These are phyloP conservation scores for Luperina testacea DNA, from an alignment of 2,888 invertebrate species.

Conservation along the genomic window DNA sequence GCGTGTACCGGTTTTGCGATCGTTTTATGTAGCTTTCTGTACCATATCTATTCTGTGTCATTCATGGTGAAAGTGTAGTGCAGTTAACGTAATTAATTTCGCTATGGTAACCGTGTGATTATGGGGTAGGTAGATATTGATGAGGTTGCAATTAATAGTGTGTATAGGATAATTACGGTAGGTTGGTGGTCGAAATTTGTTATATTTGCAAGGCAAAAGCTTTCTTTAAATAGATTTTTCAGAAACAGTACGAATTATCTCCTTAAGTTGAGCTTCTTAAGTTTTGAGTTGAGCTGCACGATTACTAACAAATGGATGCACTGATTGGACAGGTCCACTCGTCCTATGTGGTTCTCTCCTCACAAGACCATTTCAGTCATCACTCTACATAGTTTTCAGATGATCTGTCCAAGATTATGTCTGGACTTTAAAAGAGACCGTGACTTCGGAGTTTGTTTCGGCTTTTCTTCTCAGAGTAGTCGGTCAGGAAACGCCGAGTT, in stretches of 20 bases:
- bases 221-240: not conserved
- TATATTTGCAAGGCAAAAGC: not conserved
- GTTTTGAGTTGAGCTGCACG: not conserved
- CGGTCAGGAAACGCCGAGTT: not conserved
- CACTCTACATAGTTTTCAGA: not conserved
- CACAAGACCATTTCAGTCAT: not conserved
- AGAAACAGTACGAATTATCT: not conserved
- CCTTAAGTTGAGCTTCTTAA: not conserved
- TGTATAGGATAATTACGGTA: not conserved
- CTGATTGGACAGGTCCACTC: too few relatives aligned
- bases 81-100: constrained; percentile 36
- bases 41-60: constrained; percentile 8
- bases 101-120: constrained; percentile 36
- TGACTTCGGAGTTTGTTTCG: not conserved
- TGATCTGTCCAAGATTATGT: not conserved
- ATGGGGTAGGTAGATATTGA: constrained; percentile 35
- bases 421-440: not conserved
- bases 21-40: not conserved
- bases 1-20: not conserved
- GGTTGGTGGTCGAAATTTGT: not conserved
- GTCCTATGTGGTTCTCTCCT: not conserved
- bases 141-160: constrained; percentile 40
- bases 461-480: not conserved
- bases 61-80: constrained; percentile 44
- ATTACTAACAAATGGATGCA: too few relatives aligned